Conservation (phyloP, 2,888 invertebrate species). For the Reticulitermes lucifugus region DNA sequence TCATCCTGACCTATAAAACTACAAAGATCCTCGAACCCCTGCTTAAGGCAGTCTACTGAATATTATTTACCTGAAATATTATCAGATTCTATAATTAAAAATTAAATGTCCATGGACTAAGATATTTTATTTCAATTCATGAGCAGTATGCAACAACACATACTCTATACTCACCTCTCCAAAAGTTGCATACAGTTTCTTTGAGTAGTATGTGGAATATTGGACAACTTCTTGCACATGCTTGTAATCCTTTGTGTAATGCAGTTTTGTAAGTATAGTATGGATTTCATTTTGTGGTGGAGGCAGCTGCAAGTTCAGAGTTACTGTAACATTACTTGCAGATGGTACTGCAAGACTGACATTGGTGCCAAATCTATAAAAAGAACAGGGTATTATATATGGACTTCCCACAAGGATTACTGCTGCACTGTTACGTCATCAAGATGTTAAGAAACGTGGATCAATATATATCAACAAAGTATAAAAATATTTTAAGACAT, state of each 20-base stretch:
- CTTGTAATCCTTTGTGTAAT: constrained; percentile 53
- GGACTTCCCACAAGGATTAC: not conserved
- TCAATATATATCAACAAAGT: too few relatives aligned
- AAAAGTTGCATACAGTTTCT: constrained; percentile 45
- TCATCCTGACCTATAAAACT: too few relatives aligned
- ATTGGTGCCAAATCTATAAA: constrained; percentile 68
- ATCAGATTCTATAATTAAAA: too few relatives aligned
- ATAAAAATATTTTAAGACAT: too few relatives aligned
- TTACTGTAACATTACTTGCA: constrained; percentile 66
- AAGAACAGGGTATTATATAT: not conserved
- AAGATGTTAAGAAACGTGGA: too few relatives aligned
- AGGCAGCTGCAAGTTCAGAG: constrained; percentile 71
- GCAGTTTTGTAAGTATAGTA: constrained; percentile 58
- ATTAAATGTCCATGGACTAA: too few relatives aligned
- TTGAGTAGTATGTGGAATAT: constrained; percentile 51
- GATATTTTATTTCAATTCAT: too few relatives aligned
- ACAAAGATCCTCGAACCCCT: too few relatives aligned
- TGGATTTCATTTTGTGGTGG: constrained; percentile 75
- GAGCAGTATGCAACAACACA: not conserved
- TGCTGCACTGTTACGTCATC: too few relatives aligned
- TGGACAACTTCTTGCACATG: constrained; percentile 54
- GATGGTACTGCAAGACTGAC: constrained; percentile 67
- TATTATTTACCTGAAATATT: too few relatives aligned
- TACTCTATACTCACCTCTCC: constrained; percentile 30
- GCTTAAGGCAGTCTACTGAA: too few relatives aligned